Evolutionary conservation across 2,113 vertebrate genomes (phyloP).

Genomic region (Macroglossus sobrinus): DNA sequence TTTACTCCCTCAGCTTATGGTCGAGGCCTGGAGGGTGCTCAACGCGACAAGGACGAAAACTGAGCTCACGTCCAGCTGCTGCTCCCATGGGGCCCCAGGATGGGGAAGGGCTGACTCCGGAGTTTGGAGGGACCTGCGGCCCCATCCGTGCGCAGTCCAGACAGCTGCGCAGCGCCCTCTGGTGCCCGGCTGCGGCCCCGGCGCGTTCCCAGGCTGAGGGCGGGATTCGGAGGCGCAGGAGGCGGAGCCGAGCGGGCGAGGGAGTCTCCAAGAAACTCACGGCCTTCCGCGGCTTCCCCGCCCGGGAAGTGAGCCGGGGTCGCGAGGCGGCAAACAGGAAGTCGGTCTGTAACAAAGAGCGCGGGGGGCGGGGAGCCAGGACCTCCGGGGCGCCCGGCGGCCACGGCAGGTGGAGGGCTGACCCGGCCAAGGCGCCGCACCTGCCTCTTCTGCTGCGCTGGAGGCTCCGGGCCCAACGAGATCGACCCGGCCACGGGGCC

Average conservation of each 20-base stretch:
- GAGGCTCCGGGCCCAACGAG: background rate
- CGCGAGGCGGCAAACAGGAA: slow-evolving; percentile 80
- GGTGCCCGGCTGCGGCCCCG: background rate
- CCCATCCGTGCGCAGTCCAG: background rate
- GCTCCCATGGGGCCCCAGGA: background rate
- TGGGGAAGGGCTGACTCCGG: background rate
- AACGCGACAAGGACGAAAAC: background rate
- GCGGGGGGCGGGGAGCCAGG: slow-evolving; percentile 61
- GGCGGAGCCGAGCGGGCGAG: slow-evolving; percentile 39
- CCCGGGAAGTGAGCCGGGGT: slow-evolving; percentile 71
- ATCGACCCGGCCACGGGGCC: background rate
- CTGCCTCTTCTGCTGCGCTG: slow-evolving; percentile 36
- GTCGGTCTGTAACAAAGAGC: slow-evolving; percentile 70
- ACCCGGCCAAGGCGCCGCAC: background rate
- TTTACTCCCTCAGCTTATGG: background rate
- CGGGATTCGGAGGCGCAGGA: background rate
- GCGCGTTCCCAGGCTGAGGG: background rate
- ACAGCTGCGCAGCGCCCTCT: slow-evolving; percentile 65
- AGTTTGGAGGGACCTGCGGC: fast-evolving
- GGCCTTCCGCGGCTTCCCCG: slow-evolving; percentile 73
- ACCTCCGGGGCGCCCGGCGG: slow-evolving; percentile 1
- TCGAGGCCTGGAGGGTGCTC: background rate
- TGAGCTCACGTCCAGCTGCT: background rate
- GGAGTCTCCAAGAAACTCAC: slow-evolving; percentile 44
- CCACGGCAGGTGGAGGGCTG: slow-evolving; percentile 42